phyloP scores from a whole-genome alignment of 2,888 invertebrate genomes.

The Eupithecia tripunctaria region DNA sequence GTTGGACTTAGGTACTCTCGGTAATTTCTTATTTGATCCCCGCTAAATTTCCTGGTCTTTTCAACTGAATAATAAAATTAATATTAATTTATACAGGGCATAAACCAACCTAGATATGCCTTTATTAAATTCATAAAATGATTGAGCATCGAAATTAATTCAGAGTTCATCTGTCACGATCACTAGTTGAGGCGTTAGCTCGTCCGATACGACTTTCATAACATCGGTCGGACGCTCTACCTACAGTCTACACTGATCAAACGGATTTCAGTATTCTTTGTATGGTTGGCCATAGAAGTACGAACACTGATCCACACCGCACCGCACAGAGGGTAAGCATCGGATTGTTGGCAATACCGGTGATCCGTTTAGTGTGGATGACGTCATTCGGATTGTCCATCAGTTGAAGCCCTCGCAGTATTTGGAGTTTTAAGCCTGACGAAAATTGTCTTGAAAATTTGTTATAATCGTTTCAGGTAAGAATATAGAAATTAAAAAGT shows the following conservation, averaged over 20 bases:
- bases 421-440: too few relatives aligned
- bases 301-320: too few relatives aligned
- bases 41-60: background rate
- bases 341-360: too few relatives aligned
- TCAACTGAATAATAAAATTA: constrained; percentile 5
- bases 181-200: background rate
- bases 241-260: too few relatives aligned
- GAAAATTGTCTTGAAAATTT: background rate
- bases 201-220: constrained; percentile 15
- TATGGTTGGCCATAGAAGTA: too few relatives aligned
- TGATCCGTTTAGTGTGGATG: too few relatives aligned
- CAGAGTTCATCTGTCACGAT: constrained; percentile 27
- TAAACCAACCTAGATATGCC: constrained; percentile 17
- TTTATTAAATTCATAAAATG: constrained; percentile 37
- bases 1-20: background rate
- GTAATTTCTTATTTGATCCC: background rate
- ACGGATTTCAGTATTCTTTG: too few relatives aligned
- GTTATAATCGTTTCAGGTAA: background rate
- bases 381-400: too few relatives aligned
- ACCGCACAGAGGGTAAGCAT: too few relatives aligned
- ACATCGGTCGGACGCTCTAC: too few relatives aligned
- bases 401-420: too few relatives aligned
- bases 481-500: background rate
- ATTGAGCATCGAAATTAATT: constrained; percentile 33
- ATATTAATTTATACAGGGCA: constrained; percentile 26